Conservation (phyloP, 1,140 invertebrate genomes). For the Atopsyche davidsoni region DNA sequence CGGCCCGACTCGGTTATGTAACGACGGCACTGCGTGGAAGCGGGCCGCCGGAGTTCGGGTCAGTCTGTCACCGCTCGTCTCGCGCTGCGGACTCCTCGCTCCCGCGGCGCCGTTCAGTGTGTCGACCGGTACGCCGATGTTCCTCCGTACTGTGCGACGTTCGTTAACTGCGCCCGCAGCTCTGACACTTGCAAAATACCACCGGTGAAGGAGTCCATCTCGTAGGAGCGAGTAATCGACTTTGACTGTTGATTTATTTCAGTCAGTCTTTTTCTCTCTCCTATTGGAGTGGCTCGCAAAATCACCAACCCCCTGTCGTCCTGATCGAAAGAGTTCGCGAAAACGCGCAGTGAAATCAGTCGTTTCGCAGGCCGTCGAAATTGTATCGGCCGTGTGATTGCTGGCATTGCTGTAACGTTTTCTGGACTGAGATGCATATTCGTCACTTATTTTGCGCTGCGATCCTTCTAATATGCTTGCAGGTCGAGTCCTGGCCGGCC, state of each 20-base stretch:
- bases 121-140: too few relatives aligned
- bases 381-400: conserved; percentile 3
- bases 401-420: conserved; percentile 3
- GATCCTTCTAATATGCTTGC: too few relatives aligned
- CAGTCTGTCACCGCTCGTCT: neutral
- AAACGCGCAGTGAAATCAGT: neutral
- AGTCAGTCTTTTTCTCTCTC: conserved; percentile 21
- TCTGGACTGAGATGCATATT: too few relatives aligned
- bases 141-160: too few relatives aligned
- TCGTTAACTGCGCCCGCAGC: too few relatives aligned
- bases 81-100: neutral
- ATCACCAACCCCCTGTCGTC: neutral
- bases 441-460: too few relatives aligned
- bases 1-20: neutral
- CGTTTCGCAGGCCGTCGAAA: neutral
- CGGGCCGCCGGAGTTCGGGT: neutral
- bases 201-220: too few relatives aligned
- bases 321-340: too few relatives aligned
- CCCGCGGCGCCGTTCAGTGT: too few relatives aligned
- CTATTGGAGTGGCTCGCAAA: conserved; percentile 10
- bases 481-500: too few relatives aligned
- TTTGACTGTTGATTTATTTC: conserved; percentile 3
- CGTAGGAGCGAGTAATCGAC: conserved; percentile 11
- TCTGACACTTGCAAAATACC: too few relatives aligned
- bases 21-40: neutral